Percentiles rank a stretch among this genome's conserved stretches.
phyloP scores from a whole-genome alignment of 2,113 vertebrate species.

The Pomatorhinus ruficollis region DNA sequence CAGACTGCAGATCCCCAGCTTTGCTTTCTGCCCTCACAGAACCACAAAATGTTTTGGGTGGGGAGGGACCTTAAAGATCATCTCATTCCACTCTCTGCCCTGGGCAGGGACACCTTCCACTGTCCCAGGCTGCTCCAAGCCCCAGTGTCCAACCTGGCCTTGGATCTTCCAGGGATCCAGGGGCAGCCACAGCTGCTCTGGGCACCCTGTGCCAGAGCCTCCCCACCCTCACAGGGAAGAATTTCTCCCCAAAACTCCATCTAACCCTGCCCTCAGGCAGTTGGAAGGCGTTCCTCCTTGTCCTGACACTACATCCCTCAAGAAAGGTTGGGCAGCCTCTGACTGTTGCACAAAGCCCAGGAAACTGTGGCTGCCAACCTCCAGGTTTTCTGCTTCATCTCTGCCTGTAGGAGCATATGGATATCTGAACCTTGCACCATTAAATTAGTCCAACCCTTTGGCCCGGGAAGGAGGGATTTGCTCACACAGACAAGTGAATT shows the following conservation, averaged over 20 bases:
- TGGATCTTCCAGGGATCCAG: not conserved
- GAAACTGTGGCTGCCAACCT: not conserved
- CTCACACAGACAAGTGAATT: conserved; percentile 41
- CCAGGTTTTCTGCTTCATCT: not conserved
- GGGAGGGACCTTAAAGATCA: not conserved
- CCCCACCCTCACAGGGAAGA: fast-evolving
- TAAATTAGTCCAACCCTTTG: not conserved
- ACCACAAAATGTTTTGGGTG: not conserved
- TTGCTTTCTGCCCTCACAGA: not conserved
- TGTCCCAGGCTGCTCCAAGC: fast-evolving
- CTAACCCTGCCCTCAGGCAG: not conserved
- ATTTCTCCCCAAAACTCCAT: not conserved
- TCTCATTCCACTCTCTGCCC: fast-evolving
- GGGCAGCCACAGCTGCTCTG: not conserved
- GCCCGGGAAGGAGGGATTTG: conserved; percentile 19
- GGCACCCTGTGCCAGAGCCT: not conserved
- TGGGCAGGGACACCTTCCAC: not conserved
- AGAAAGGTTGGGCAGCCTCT: not conserved
- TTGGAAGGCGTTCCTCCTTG: not conserved
- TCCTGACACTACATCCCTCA: not conserved
- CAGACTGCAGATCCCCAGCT: not conserved
- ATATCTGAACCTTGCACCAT: not conserved
- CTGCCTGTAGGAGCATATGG: not conserved
- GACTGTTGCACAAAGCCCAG: not conserved
- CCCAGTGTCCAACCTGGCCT: fast-evolving